phyloP scores from a whole-genome alignment of 2,888 invertebrate genomes.

The Campoletis raptor region DNA sequence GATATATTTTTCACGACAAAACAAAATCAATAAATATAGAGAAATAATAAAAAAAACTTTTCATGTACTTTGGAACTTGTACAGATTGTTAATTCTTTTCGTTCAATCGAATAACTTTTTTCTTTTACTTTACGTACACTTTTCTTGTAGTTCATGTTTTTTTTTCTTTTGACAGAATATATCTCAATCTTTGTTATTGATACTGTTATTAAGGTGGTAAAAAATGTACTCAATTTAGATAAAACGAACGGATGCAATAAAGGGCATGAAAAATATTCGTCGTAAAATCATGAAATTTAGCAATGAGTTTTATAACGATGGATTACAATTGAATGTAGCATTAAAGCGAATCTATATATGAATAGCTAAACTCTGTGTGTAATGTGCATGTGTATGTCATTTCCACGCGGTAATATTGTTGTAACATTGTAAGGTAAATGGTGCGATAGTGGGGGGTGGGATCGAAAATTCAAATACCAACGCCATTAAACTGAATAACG shows the following conservation, averaged over 20 bases:
- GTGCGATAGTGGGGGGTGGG: constrained; percentile 71
- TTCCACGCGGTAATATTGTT: constrained; percentile 59
- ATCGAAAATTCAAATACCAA: constrained; percentile 84
- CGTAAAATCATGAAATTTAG: constrained; percentile 15
- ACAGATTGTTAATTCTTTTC: not conserved
- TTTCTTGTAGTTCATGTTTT: not conserved
- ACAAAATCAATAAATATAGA: not conserved
- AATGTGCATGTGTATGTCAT: constrained; percentile 4
- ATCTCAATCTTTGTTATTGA: too few relatives aligned
- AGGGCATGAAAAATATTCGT: not conserved
- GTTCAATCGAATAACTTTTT: not conserved
- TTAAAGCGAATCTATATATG: not conserved
- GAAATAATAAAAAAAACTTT: not conserved
- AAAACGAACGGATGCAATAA: not conserved
- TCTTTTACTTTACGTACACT: not conserved
- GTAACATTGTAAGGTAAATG: constrained; percentile 69
- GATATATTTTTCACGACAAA: not conserved
- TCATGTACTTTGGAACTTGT: not conserved
- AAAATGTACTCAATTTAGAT: not conserved
- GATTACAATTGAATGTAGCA: not conserved
- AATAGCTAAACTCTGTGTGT: not conserved
- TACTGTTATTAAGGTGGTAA: not conserved
- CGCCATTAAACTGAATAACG: constrained; percentile 85
- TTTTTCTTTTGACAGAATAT: not conserved
- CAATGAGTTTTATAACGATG: constrained; percentile 29